Conservation (phyloP, 30 jellyfish, hydroid and myxozoan genomes). For the Cassiopea andromeda region DNA sequence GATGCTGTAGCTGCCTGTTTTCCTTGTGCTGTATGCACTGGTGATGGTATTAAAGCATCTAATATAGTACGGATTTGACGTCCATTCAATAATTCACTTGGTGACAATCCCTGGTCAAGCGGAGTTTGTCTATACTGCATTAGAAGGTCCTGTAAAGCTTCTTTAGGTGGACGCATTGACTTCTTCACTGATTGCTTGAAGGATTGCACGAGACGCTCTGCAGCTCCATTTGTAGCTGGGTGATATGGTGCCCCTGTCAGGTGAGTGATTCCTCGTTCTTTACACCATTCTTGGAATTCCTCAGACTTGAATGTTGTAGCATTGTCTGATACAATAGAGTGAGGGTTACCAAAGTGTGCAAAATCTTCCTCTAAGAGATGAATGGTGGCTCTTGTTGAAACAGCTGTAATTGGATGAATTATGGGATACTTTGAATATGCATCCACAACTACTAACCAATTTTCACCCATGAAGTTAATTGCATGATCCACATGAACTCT, state of each 20-base stretch:
- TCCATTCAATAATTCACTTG: neutral
- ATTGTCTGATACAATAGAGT: neutral
- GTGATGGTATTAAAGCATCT: neutral
- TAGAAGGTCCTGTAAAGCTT: neutral
- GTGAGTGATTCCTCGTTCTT: too few species aligned
- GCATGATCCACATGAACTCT: too few species aligned
- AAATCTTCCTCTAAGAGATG: neutral
- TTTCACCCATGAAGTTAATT: too few species aligned
- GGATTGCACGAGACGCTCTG: neutral
- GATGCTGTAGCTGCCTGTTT: neutral
- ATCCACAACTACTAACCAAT: too few species aligned
- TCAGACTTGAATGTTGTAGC: neutral
- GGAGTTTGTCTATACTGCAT: neutral
- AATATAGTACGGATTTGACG: neutral
- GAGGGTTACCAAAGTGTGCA: neutral
- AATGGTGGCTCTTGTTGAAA: neutral
- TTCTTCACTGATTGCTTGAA: neutral
- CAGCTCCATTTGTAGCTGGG: too few species aligned
- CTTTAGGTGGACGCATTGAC: neutral
- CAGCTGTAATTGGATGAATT: neutral
- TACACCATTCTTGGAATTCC: too few species aligned
- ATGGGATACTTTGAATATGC: too few species aligned
- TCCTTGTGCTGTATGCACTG: neutral
- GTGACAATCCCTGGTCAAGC: neutral
- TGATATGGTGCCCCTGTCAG: too few species aligned